Evolutionary conservation across 1,140 invertebrate species (phyloP).

Genomic region (Drosophila ohnishii): DNA sequence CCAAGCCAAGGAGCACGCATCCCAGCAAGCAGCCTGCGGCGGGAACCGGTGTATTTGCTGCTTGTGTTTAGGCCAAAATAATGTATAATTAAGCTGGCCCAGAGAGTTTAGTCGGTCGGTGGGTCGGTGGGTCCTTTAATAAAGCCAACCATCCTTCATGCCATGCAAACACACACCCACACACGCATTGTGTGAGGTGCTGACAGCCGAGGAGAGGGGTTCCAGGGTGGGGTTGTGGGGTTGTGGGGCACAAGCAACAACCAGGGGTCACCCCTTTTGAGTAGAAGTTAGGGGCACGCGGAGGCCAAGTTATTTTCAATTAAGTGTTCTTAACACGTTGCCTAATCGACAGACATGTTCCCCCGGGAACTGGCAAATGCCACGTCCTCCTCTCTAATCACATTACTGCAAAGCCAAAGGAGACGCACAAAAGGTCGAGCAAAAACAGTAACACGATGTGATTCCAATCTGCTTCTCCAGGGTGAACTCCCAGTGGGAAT

Average conservation of each 20-base stretch:
- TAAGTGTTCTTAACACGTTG: conserved; percentile 54
- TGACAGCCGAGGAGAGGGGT: conserved; percentile 13
- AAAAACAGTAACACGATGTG: conserved; percentile 36
- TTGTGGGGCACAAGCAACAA: not conserved
- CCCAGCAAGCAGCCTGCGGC: conserved; percentile 14
- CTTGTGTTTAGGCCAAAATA: conserved; percentile 53
- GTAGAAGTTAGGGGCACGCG: conserved; percentile 2
- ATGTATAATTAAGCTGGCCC: conserved; percentile 56
- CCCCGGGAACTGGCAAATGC: conserved; percentile 20
- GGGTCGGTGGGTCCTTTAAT: conserved; percentile 35
- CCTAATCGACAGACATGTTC: conserved; percentile 47
- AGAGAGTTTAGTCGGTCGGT: conserved; percentile 23
- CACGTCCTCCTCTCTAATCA: conserved; percentile 33
- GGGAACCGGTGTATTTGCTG: conserved; percentile 18
- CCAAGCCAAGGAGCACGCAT: conserved; percentile 4
- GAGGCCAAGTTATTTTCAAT: conserved; percentile 55
- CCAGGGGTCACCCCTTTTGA: conserved; percentile 8
- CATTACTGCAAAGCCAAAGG: conserved; percentile 38
- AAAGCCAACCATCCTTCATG: conserved; percentile 57
- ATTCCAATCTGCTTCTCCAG: conserved; percentile 13
- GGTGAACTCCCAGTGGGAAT: conserved; percentile 7
- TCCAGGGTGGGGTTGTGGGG: not conserved
- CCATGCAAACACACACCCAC: conserved; percentile 15
- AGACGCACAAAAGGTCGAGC: conserved; percentile 40
- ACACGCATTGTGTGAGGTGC: conserved; percentile 19